These are phyloP conservation scores for Alouatta palliata DNA, from an alignment of 2,113 vertebrate species.

Conservation along the genomic window DNA sequence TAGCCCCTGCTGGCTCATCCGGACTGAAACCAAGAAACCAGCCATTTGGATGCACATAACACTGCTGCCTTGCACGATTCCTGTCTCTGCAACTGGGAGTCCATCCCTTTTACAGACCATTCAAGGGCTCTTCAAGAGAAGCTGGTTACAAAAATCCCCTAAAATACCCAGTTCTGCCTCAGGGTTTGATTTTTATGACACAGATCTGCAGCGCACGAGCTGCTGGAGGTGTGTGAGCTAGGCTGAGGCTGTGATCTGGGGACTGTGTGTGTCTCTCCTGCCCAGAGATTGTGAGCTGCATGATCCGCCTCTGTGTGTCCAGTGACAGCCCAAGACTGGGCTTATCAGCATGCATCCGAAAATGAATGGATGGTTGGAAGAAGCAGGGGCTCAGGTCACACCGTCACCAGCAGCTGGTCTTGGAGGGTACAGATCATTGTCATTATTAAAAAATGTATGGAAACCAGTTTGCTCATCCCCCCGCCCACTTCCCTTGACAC, in stretches of 20 bases:
- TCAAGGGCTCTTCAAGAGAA: background rate
- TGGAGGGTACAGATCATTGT: background rate
- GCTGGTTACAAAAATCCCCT: background rate
- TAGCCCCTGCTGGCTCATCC: background rate
- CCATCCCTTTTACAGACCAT: background rate
- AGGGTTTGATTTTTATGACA: accelerated
- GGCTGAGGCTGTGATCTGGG: accelerated
- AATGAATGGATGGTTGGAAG: background rate
- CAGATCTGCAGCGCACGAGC: accelerated
- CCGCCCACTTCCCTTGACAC: background rate
- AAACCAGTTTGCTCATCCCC: background rate
- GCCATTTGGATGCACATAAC: background rate
- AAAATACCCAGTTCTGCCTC: background rate
- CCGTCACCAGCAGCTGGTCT: background rate
- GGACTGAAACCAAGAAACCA: background rate
- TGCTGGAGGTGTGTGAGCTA: too few species aligned
- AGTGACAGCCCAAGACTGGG: background rate
- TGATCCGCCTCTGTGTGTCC: background rate
- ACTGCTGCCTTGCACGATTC: background rate
- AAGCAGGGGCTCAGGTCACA: too few species aligned
- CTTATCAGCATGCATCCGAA: background rate
- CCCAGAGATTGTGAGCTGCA: background rate
- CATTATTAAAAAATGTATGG: background rate
- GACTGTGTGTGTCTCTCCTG: background rate
- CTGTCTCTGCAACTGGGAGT: background rate